Base-by-base conservation (phyloP, 2,797 vertebrate species). In the Echeneis naucrates region DNA sequence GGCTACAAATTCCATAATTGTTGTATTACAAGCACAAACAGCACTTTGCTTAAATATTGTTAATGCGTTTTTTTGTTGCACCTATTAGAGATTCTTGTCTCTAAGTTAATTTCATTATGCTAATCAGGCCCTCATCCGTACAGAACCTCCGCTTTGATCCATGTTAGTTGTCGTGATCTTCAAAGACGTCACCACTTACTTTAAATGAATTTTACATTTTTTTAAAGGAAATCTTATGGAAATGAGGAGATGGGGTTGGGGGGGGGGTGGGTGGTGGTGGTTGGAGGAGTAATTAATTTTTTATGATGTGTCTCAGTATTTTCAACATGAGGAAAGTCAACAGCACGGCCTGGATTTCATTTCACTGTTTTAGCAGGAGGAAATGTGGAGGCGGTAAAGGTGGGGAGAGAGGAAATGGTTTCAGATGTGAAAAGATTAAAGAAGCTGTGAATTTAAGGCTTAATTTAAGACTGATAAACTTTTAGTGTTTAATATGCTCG, bases 41-140 rank as follows among this genome's bases (percentile, higher is more conserved):
- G 96, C 92, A 93, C 95, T 96, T 95, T 96, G 93, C 95, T 98
- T 95, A 96, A 99, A 97, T 98, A 98, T 98, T 97, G 96, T 98
- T 97, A 96, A 97, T 96, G 95, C 93, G 69, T 93, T 96, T 92
- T 91, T 96, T 95, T 88, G 96, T 98, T 96, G 95, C 97, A 99
- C 97, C 97, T 98, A 97, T 99, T 98, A 99, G 96, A 98, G 96
- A 98, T 98, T 97, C 97, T 98, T 98, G 97, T 99, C 97, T 98
- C 94, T 87, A 95, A 99, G 96, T 99, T 98, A 98, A 98, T 99
- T 99, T 98, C 95, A 98, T 98, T 97, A 99, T 99, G 98, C 96
- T 97, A 99, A 99, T 98, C 96, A 96, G 96, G 95, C 95, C 95
- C 96, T 97, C 96, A 96, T 97, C 96, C 94, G 95, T 94, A 96